Percentiles rank a stretch among this genome's conserved stretches.
Conservation (phyloP, 1,140 invertebrate species). For the Drosophila nigromelanica region DNA sequence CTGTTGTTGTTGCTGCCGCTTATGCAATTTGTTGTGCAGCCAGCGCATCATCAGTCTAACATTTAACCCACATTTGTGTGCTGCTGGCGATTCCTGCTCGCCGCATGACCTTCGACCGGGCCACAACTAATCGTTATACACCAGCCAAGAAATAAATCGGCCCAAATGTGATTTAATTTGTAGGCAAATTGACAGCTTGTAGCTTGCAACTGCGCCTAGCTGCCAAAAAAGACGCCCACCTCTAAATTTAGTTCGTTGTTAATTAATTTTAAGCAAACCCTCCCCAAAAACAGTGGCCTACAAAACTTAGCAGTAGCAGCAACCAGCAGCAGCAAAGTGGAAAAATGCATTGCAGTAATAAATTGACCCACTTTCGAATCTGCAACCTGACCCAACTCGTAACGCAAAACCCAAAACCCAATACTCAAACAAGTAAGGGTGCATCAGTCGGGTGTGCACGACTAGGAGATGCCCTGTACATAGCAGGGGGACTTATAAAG, state of each 20-base stretch:
- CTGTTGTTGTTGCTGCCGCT: constrained; percentile 13
- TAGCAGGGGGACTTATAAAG: too few relatives aligned
- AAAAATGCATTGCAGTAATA: constrained; percentile 78
- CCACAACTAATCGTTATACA: neutral
- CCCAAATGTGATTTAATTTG: constrained; percentile 57
- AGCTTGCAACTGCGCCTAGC: too few relatives aligned
- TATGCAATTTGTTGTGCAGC: constrained; percentile 59
- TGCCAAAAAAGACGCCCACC: constrained; percentile 27
- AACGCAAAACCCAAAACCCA: constrained; percentile 64
- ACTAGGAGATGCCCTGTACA: too few relatives aligned
- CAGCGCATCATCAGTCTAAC: constrained; percentile 53
- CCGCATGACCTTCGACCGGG: constrained; percentile 54
- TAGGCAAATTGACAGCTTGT: constrained; percentile 50
- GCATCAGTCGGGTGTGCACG: too few relatives aligned
- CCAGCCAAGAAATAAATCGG: constrained; percentile 4
- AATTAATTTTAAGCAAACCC: constrained; percentile 68
- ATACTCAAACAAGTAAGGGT: constrained; percentile 14
- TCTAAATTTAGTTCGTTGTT: constrained; percentile 37
- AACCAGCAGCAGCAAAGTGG: constrained; percentile 31
- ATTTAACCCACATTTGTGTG: constrained; percentile 57
- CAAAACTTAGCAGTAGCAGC: neutral
- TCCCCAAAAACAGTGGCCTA: constrained; percentile 30
- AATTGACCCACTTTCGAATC: constrained; percentile 82
- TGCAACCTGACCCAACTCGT: constrained; percentile 82
- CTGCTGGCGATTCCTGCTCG: constrained; percentile 38